These are phyloP conservation scores for Tanypteryx hageni DNA, from an alignment of 2,888 invertebrate species.

Conservation along the genomic window DNA sequence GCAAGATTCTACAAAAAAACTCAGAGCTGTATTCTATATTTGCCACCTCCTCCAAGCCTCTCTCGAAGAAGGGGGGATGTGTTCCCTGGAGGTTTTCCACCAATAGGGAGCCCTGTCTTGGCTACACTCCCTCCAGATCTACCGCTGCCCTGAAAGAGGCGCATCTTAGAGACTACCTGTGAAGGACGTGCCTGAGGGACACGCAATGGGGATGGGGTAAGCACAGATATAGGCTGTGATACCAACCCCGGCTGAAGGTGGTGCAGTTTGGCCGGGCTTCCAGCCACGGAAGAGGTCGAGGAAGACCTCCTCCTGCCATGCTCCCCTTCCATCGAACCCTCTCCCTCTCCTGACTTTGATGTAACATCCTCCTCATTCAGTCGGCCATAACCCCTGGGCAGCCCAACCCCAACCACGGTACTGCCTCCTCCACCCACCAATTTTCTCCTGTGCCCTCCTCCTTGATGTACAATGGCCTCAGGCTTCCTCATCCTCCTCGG, in stretches of 20 bases:
- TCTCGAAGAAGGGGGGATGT: conserved; percentile 36
- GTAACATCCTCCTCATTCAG: conserved; percentile 41
- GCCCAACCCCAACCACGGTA: not conserved
- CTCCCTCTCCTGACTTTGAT: conserved; percentile 14
- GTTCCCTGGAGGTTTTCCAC: conserved; percentile 25
- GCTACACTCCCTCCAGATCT: not conserved
- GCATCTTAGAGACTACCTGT: conserved; percentile 49
- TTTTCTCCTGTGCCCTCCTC: not conserved
- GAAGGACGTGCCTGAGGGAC: not conserved
- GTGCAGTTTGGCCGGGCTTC: not conserved
- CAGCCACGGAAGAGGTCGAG: conserved; percentile 39
- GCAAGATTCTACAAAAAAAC: no score
- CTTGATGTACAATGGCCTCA: not conserved
- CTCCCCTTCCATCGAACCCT: conserved; percentile 11
- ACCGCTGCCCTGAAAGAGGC: conserved; percentile 39
- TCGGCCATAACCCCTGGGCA: conserved; percentile 17
- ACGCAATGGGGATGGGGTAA: not conserved
- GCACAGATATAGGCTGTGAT: not conserved
- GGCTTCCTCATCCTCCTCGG: conserved; percentile 27
- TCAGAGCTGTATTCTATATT: conserved; percentile 52
- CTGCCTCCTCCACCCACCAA: conserved; percentile 36
- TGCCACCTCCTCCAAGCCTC: conserved; percentile 41
- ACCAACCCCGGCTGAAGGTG: not conserved
- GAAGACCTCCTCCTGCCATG: conserved; percentile 41
- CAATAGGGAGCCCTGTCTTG: conserved; percentile 6